Evolutionary conservation across 1,140 invertebrate genomes (phyloP).

Genomic region (Penaeus vannamei): DNA sequence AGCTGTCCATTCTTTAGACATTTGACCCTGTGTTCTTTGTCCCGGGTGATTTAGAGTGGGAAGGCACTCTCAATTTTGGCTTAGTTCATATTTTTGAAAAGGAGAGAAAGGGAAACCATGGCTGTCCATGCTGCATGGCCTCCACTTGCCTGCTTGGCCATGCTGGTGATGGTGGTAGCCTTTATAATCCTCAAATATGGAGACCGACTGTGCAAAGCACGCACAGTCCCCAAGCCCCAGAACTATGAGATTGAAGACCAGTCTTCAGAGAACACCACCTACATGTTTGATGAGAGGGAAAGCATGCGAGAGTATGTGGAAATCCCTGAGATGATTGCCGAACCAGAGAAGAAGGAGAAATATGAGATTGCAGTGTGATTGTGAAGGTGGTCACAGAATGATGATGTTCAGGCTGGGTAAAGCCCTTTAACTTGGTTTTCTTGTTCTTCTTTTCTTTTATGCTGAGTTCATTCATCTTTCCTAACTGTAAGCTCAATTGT

Average conservation of each 20-base stretch:
- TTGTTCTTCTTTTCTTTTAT: too few species aligned
- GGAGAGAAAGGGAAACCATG: slow-evolving; percentile 12
- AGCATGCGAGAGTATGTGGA: slow-evolving; percentile 30
- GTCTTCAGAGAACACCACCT: slow-evolving; percentile 50
- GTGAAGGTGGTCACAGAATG: neutral
- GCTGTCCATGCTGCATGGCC: slow-evolving; percentile 65
- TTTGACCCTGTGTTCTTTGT: too few species aligned
- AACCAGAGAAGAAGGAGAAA: slow-evolving; percentile 32
- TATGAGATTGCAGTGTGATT: slow-evolving; percentile 50
- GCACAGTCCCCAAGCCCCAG: slow-evolving; percentile 50
- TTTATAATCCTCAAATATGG: slow-evolving; percentile 66
- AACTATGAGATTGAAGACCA: slow-evolving; percentile 53
- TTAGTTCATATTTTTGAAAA: neutral
- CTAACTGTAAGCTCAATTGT: too few species aligned
- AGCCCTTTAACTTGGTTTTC: too few species aligned
- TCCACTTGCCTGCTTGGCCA: slow-evolving; percentile 60
- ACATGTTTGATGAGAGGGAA: slow-evolving; percentile 55
- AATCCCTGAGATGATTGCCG: slow-evolving; percentile 23
- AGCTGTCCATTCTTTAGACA: too few species aligned
- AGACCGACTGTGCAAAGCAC: slow-evolving; percentile 50
- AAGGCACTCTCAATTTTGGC: too few species aligned
- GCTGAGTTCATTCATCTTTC: too few species aligned
- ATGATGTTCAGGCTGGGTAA: too few species aligned
- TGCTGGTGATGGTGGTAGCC: slow-evolving; percentile 63
- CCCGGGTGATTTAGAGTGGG: too few species aligned